Evolutionary conservation across 2,797 vertebrate species (phyloP), one percentile per base, ranked within the genome.

Genomic region (Gastrophryne carolinensis): DNA sequence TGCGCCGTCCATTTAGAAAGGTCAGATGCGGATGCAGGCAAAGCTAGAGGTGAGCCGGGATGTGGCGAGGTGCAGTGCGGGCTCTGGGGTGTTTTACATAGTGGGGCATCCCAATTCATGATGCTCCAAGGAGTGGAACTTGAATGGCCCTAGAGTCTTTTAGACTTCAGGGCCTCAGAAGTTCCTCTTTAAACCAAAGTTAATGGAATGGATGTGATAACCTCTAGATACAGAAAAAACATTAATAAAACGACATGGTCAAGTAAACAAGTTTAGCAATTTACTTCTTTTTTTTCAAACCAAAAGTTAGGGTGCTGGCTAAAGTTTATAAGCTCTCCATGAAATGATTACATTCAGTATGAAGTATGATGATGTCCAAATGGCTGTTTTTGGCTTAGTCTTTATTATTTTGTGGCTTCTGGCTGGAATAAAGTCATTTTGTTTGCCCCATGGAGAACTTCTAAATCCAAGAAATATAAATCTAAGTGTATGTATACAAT

Each of bases 221-320:
- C 80, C 84, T 86, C 81, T 89, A 90, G 86, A 90, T 89, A 82
- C 86, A 85, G 89, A 88, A 67, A n/a, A 87, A 75, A 79, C 71
- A 74, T 90, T 86, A 90, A 90, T 90, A 87, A 90, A 90, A 88
- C 82, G 86, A 81, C 78, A 86, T 80, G 72, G 79, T 80, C 82
- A 0, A 86, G 85, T 88, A 90, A 91, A 88, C 85, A 90, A 86
- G 88, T 90, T 88, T 87, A 73, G 77, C 89, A 81, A 89, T 90
- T 90, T 87, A 85, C 81, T 84, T 83, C 80, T 81, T 52, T 86
- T 87, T 84, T 86, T 87, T 82, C 73, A 81, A 75, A 80, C 71
- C 64, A 75, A 81, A 86, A 81, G 84, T 77, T 79, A 79, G 80
- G 80, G 65, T 81, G 79, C 81, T 65, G 79, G 61, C 80, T 84